Percentiles rank a stretch among this genome's conserved stretches.
phyloP scores from a whole-genome alignment of 1,140 invertebrate genomes.

The Berghia stephanieae region DNA sequence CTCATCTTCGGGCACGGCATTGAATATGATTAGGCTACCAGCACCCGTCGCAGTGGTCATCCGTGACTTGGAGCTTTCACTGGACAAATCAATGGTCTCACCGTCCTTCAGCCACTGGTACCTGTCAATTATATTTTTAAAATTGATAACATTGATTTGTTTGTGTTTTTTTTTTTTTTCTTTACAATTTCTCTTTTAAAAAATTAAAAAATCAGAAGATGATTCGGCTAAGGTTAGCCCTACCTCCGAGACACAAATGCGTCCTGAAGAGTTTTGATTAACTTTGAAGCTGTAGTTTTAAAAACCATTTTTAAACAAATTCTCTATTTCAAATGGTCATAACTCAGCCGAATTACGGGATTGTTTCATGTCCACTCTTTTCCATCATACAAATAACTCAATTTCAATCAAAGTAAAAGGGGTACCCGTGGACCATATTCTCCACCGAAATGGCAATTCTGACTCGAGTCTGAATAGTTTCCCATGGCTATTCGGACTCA shows the following conservation, averaged over 20 bases:
- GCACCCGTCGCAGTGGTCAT: constrained; percentile 78
- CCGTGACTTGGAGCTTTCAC: constrained; percentile 83
- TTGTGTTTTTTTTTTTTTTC: no score
- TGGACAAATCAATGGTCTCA: constrained; percentile 76
- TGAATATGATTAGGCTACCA: constrained; percentile 87
- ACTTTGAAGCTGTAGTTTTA: not conserved
- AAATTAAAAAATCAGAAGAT: not conserved
- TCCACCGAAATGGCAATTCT: no score
- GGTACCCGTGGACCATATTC: no score
- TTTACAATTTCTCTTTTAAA: not conserved
- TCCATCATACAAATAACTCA: no score
- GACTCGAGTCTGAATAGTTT: no score
- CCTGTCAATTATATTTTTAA: constrained; percentile 68
- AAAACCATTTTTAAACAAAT: no score
- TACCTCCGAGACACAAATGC: not conserved
- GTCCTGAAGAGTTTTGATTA: not conserved
- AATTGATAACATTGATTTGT: not conserved
- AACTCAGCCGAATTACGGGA: no score
- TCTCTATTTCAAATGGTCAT: no score
- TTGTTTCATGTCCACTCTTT: no score
- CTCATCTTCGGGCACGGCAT: constrained; percentile 86
- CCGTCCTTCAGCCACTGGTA: constrained; percentile 98
- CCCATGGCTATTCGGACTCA: no score
- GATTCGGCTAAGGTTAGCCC: not conserved
- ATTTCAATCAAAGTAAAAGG: no score